Base-by-base conservation (phyloP, 2,888 invertebrate species). In the Parascotia fuliginaria region DNA sequence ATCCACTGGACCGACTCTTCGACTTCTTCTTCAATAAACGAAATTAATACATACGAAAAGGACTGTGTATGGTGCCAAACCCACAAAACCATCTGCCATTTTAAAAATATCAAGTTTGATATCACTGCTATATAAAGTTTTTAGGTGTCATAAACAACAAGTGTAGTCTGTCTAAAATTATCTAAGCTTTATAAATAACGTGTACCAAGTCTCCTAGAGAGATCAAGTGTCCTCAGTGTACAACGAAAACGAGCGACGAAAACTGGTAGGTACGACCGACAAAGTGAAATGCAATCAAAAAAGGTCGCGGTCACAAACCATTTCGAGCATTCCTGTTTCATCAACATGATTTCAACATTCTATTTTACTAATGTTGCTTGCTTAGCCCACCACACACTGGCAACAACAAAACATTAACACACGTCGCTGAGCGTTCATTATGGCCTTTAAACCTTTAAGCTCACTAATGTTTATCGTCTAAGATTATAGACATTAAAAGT, bases 341-440 rank as follows among this genome's bases (percentile, higher is more conserved):
- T 73, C 62, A 84, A 84, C 83, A 85, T 83, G 87, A 88, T 88
- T 85, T 87, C 83, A 78, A 88, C 87, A 89, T 73, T 69, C 78
- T 61, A 71, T 49, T 75, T 64, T 83, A 84, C 78, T 85, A 86
- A 88, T 87, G 60, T 73, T 66, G 57, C 68, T n/a, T n/a, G n/a
- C n/a, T n/a, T n/a, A n/a, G 27, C n/a, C 46, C 53, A 33, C 32
- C 39, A 49, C 37, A 41, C 47, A 53, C n/a, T 53, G 52, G 32
- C 39, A 24, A 39, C 14, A 40, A 14, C 46, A 70, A 72, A 74
- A 73, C 81, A 79, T 70, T 73, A 78, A 73, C 70, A 70, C 79
- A 76, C 70, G 69, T 73, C 63, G 60, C 41, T 22, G 29, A 34
- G 28, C 49, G 29, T 55, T 42, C 24, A 38, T 48, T 52, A 54